Evolutionary conservation across 2,797 vertebrate genomes (phyloP).

Genomic region (Melanotaenia trifasciata): DNA sequence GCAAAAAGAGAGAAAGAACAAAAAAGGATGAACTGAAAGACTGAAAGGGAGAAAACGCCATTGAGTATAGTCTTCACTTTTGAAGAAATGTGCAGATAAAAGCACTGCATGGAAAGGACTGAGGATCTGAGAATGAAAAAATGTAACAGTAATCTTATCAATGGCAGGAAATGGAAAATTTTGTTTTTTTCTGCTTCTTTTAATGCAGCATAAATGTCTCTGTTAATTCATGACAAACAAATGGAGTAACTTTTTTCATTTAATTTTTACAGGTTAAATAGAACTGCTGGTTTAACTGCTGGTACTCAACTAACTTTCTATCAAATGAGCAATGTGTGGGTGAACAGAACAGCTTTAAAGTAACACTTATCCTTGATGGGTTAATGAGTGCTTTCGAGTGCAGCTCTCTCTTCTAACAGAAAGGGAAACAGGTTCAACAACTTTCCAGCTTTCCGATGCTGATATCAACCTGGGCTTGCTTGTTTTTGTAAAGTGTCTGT

Average conservation of each 20-base stretch:
- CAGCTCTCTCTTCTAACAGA: too few species aligned
- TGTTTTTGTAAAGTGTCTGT: too few species aligned
- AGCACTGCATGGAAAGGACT: not conserved
- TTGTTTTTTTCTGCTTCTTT: not conserved
- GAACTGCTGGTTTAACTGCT: not conserved
- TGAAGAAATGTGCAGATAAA: not conserved
- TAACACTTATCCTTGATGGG: not conserved
- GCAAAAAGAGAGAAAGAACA: not conserved
- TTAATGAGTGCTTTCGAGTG: too few species aligned
- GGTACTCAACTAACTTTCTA: not conserved
- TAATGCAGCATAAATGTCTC: not conserved
- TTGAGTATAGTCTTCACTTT: not conserved
- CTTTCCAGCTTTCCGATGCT: not conserved
- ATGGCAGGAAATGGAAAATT: not conserved
- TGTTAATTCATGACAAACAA: not conserved
- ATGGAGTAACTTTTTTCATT: too few species aligned
- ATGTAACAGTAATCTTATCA: not conserved
- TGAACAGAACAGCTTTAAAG: constrained; percentile 5
- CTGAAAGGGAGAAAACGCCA: not conserved
- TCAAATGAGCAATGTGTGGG: not conserved
- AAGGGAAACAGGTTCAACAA: not conserved
- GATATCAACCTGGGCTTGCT: too few species aligned
- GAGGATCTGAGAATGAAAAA: not conserved
- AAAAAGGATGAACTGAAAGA: not conserved
- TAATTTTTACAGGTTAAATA: not conserved